Evolutionary conservation across 2,888 invertebrate species (phyloP).

Genomic region (Caenorhabditis plicata): DNA sequence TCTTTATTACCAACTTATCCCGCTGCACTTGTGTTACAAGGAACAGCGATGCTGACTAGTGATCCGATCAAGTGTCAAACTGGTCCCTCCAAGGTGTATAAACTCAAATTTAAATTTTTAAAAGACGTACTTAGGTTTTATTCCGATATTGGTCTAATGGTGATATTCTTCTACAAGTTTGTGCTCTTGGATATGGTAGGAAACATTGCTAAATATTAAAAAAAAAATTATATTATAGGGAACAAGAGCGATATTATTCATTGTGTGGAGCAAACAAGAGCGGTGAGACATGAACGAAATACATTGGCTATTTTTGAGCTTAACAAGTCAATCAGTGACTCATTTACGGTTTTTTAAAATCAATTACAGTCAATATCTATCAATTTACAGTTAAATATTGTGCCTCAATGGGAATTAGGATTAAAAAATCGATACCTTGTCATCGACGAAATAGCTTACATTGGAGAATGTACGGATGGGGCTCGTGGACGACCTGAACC

Average conservation of each 20-base stretch:
- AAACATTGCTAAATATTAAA: not conserved
- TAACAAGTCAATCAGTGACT: slow-evolving; percentile 45
- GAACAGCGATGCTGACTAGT: slow-evolving; percentile 57
- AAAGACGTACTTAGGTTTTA: slow-evolving; percentile 36
- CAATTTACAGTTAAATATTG: slow-evolving; percentile 80
- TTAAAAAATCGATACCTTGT: slow-evolving; percentile 53
- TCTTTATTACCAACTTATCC: slow-evolving; percentile 53
- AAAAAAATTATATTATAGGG: slow-evolving; percentile 1
- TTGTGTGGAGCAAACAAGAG: slow-evolving; percentile 38
- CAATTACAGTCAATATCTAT: slow-evolving; percentile 62
- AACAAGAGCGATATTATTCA: slow-evolving; percentile 36
- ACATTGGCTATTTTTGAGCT: slow-evolving; percentile 59
- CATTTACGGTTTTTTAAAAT: slow-evolving; percentile 49
- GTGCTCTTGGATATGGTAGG: slow-evolving; percentile 52
- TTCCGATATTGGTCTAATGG: slow-evolving; percentile 64
- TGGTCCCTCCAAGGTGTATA: slow-evolving; percentile 54
- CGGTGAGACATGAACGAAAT: slow-evolving; percentile 21
- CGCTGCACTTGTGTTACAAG: slow-evolving; percentile 60
- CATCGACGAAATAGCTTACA: slow-evolving; percentile 64
- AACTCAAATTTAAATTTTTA: not conserved
- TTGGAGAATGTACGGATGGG: slow-evolving; percentile 50
- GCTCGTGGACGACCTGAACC: not conserved
- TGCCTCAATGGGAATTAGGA: slow-evolving; percentile 73
- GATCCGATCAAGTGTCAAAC: slow-evolving; percentile 62
- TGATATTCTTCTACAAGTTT: slow-evolving; percentile 57